A percentile compares a stretch with the other conserved stretches of the same genome.
phyloP scores from a whole-genome alignment of 2,888 invertebrate genomes.

The Rhodophaea formosa region DNA sequence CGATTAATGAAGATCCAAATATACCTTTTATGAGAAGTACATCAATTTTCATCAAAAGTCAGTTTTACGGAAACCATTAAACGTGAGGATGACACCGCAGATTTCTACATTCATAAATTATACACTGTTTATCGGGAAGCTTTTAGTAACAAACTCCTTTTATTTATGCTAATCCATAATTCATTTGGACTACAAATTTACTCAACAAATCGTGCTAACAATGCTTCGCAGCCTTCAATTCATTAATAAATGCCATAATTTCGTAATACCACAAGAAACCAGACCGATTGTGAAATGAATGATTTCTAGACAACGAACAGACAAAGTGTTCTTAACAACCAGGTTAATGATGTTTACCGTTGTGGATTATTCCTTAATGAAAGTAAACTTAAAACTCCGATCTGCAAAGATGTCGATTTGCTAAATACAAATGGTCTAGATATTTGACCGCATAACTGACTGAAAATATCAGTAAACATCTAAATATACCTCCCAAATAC shows the following conservation, averaged over 20 bases:
- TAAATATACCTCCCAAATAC: too few species aligned
- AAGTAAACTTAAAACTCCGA: too few species aligned
- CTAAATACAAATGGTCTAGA: too few species aligned
- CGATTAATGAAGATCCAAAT: not conserved
- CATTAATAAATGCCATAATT: constrained; percentile 56
- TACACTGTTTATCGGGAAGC: constrained; percentile 37
- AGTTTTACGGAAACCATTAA: constrained; percentile 23
- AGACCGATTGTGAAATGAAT: constrained; percentile 37
- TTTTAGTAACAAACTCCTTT: constrained; percentile 39
- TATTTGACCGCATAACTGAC: too few species aligned
- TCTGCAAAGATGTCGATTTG: too few species aligned
- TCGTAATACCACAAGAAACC: constrained; percentile 21
- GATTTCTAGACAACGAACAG: constrained; percentile 36
- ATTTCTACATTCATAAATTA: constrained; percentile 35
- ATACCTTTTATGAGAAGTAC: not conserved
- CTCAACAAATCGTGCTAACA: constrained; percentile 44
- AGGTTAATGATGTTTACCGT: too few species aligned
- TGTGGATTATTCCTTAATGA: too few species aligned
- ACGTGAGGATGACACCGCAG: constrained; percentile 26
- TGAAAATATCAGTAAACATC: too few species aligned
- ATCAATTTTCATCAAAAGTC: not conserved
- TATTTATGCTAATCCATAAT: constrained; percentile 50
- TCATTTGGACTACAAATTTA: constrained; percentile 36
- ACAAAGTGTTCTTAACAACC: constrained; percentile 28
- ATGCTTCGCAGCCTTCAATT: constrained; percentile 39